Base-by-base conservation (phyloP, 2,888 invertebrate genomes). In the Leucophora obtusa region DNA sequence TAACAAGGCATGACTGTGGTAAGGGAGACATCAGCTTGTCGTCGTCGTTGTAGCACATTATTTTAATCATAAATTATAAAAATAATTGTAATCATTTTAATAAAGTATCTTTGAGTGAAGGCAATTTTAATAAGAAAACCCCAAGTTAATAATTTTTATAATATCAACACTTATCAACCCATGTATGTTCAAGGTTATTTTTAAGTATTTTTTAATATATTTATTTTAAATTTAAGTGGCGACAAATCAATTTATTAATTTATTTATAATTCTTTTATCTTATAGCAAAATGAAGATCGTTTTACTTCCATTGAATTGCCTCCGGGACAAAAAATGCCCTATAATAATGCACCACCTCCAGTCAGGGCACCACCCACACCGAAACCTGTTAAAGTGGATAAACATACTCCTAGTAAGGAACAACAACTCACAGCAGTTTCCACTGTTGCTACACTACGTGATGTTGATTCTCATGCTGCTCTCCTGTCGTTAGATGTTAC, bases 401-500 rank as follows among this genome's bases (percentile, higher is more conserved):
- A 56, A 56, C 83, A 43, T 79, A 83, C 72, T 47, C 82, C 11
- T 7, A 65, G 10, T 18, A 70, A 75, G 17, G 70, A 73, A 18
- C 65, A 66, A 51, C 7, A n/a, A 5, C 47, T 78, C 15, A 58
- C 50, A 1, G 72, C 79, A 0, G 72, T 80, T 14, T 71, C 79
- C 9, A 86, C 86, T 59, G 86, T 87, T 8, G 84, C 86, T 15
- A 88, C 88, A 63, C 84, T 88, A 78, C 86, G 85, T 10, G 88
- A 87, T 70, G 89, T 89, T 53, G 89, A 87, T 35, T 88, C 89
- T 0, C 89, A 86, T 73, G 89, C 88, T 10, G 88, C 89, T 1
- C 76, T 88, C n/a, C 83, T 89, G 15, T 84, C 87, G 7, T 80
- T 89, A 33, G 88, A 88, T 63, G 75, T 85, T 2, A 80, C 80